Conservation (phyloP, 2,113 vertebrate species). For the Ailurus styani region DNA sequence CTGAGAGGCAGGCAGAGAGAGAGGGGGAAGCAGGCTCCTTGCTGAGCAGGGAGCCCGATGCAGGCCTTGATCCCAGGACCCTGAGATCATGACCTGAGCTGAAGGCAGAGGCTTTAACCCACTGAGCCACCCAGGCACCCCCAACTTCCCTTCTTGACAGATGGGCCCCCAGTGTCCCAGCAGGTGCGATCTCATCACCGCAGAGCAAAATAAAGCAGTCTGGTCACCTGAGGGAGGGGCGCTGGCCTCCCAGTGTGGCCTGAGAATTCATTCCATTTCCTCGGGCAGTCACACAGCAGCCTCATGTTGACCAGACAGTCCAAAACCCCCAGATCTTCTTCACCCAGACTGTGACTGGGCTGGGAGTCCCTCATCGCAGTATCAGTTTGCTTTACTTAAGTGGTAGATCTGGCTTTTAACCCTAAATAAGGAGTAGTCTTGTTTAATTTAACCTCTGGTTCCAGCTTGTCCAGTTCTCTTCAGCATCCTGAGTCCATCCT, state of each 20-base stretch:
- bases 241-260: neutral
- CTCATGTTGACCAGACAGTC: neutral
- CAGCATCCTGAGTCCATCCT: neutral
- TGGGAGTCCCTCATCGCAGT: too few species aligned
- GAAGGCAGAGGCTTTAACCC: too few species aligned
- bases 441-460: neutral
- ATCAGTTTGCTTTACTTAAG: neutral
- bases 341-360: neutral
- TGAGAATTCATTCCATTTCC: neutral
- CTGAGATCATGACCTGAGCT: too few species aligned
- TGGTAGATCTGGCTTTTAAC: neutral
- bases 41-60: too few species aligned
- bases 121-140: too few species aligned
- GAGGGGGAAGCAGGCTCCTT: too few species aligned
- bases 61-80: too few species aligned
- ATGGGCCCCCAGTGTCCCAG: neutral
- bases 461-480: neutral
- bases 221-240: neutral
- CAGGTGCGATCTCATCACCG: neutral
- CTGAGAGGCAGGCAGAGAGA: too few species aligned
- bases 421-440: neutral
- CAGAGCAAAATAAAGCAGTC: neutral
- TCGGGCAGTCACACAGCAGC: neutral
- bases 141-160: neutral
- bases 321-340: neutral